A percentile compares a stretch with the other conserved stretches of the same genome.
phyloP scores from a whole-genome alignment of 2,888 invertebrate species.

The Norana najaformis region DNA sequence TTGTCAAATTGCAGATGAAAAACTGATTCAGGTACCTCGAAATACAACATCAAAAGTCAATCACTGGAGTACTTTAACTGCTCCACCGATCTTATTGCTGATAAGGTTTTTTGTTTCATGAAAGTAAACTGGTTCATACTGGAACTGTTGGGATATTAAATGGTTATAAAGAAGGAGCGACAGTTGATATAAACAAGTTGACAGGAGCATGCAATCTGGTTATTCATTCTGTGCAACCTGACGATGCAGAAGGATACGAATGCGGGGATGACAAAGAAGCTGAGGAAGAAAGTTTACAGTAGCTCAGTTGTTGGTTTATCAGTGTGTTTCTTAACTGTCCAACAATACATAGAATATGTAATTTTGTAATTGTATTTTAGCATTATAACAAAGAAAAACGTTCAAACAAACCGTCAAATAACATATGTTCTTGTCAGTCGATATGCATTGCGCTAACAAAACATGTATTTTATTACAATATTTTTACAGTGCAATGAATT shows the following conservation, averaged over 20 bases:
- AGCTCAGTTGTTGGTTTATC: not conserved
- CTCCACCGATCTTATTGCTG: not conserved
- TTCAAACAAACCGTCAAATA: too few relatives aligned
- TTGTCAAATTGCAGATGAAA: not conserved
- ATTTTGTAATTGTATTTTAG: too few relatives aligned
- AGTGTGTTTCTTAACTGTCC: too few relatives aligned
- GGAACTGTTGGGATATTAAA: not conserved
- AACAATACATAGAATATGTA: too few relatives aligned
- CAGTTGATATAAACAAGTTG: not conserved
- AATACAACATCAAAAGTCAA: slow-evolving; percentile 3
- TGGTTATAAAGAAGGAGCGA: not conserved
- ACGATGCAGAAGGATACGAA: not conserved
- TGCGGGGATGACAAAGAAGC: not conserved
- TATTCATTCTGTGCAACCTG: not conserved
- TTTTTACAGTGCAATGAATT: too few relatives aligned
- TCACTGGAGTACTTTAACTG: not conserved
- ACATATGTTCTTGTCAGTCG: too few relatives aligned
- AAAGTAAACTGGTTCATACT: not conserved
- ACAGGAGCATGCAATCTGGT: not conserved
- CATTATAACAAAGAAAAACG: too few relatives aligned
- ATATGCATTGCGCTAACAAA: too few relatives aligned
- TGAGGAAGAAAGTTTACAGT: not conserved
- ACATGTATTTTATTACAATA: too few relatives aligned
- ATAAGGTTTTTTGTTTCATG: not conserved
- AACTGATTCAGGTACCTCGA: not conserved